Base-by-base conservation (phyloP, 2,113 vertebrate genomes). In the Galbula dea region DNA sequence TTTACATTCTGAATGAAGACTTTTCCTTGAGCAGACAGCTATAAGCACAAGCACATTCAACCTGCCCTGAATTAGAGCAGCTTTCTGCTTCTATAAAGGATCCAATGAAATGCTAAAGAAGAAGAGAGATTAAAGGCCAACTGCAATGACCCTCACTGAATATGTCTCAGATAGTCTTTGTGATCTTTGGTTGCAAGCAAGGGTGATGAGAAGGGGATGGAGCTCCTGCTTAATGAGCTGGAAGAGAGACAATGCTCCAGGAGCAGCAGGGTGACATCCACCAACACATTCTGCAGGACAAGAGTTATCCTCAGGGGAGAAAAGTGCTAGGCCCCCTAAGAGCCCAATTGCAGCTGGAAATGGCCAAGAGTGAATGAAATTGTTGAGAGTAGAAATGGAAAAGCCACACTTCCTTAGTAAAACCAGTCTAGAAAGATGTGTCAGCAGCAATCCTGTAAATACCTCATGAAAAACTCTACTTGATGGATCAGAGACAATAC, bases 51-150 rank as follows among this genome's bases (percentile, higher is more conserved):
- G 21, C 10, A 91, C 68, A 73, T 51, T 90, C 63, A 67, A 10
- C 65, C 41, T 57, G 39, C 29, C 30, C 65, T 88, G 76, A 76
- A 93, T 90, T 90, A 93, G 36, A 86, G 30, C 37, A 89, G 65
- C 19, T 71, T 82, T 36, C 83, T 63, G n/a, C 74, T 95, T 86
- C 86, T 82, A 86, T 84, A 30, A 93, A 86, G 57, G 41, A 93
- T 62, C 94, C 93, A 83, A 76, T 74, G 16, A 89, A 95, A 94
- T 95, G 93, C 86, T 84, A 84, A 95, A 94, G 82, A 91, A 94
- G 46, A 6, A 62, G 76, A 55, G 62, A 91, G 89, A 94, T 96
- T 96, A 92, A 89, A 95, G 39, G 67, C 72, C 73, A 91, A 26
- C 34, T 63, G 63, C 15, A 39, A 84, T n/a, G 86, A 91, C 68